Evolutionary conservation across 1,140 invertebrate species (phyloP), one percentile per base, ranked within the genome.

Genomic region (Neoseiulus cucumeris): DNA sequence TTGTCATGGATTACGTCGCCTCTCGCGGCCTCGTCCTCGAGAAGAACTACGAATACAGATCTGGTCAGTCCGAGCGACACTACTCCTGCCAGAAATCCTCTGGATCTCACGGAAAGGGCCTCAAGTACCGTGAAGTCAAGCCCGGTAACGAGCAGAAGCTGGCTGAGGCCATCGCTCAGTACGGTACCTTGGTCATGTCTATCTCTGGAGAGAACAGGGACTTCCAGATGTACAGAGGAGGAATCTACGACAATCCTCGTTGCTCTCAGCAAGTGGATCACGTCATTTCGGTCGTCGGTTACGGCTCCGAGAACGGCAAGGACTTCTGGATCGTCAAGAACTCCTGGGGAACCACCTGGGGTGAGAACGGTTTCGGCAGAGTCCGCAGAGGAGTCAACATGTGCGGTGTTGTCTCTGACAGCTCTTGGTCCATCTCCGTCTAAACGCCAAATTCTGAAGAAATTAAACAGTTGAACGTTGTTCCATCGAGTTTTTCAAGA

Each of bases 281-380:
- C 70, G 80, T 77, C 68, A 79, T 81, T 7, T 68, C 79, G 1
- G 75, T 78, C 70, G 79, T 81, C 59, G 80, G 80, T 41, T 81
- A 81, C 71, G 80, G 79, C 14, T 45, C 68, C 17, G 68, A 68
- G 14, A 45, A 68, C 12, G 69, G 69, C 39, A 72, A 72, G 17
- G 70, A 71, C 30, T 71, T 68, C 39, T 71, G 70, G 69, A 64
- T 71, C 33, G 44, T 71, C 42, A 69, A 70, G 44, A 71, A 71
- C 41, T 66, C 69, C 14, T 71, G 70, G 70, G 67, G 70, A 17
- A 42, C 33, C 1, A 64, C n/a, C n/a, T 69, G 69, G 69, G 69
- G 69, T 9, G 55, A 66, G 29, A 64, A 45, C 14, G 69, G 69
- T 14, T 69, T 39, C 44, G 45, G 42, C 6, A 28, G 45, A 39